phyloP scores from a whole-genome alignment of 2,797 vertebrate species.

The Danio kyathit region DNA sequence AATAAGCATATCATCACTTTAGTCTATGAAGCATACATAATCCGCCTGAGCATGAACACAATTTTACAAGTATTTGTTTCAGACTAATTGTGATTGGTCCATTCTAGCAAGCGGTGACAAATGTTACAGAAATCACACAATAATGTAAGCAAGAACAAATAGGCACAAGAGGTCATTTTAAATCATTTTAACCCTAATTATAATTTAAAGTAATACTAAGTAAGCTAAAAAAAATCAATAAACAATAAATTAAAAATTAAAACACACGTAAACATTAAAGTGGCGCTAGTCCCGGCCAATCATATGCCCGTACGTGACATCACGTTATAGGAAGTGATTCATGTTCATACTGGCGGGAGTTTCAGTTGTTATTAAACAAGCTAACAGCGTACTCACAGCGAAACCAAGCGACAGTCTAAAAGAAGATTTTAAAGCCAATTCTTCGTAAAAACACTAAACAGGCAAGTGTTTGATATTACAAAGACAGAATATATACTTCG shows the following conservation, averaged over 20 bases:
- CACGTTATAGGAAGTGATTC: conserved; percentile 27
- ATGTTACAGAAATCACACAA: neutral
- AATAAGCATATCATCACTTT: neutral
- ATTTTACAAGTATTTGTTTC: no score
- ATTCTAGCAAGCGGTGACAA: neutral
- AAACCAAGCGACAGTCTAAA: neutral
- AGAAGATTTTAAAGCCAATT: neutral
- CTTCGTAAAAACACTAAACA: neutral
- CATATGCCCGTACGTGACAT: neutral
- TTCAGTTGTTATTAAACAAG: conserved; percentile 32
- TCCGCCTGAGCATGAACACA: no score
- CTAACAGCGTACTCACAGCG: neutral
- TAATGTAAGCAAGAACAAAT: neutral
- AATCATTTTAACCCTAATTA: neutral
- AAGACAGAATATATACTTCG: neutral
- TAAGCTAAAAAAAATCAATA: neutral
- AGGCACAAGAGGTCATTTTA: neutral
- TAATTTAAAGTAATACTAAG: neutral
- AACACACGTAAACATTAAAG: neutral
- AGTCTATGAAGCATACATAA: neutral
- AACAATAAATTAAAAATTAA: neutral
- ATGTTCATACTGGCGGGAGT: conserved; percentile 22
- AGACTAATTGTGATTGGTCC: neutral
- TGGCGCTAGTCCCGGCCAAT: neutral
- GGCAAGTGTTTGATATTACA: neutral